These are phyloP conservation scores for Panopea generosa DNA, from an alignment of 2,888 invertebrate species.

Conservation along the genomic window DNA sequence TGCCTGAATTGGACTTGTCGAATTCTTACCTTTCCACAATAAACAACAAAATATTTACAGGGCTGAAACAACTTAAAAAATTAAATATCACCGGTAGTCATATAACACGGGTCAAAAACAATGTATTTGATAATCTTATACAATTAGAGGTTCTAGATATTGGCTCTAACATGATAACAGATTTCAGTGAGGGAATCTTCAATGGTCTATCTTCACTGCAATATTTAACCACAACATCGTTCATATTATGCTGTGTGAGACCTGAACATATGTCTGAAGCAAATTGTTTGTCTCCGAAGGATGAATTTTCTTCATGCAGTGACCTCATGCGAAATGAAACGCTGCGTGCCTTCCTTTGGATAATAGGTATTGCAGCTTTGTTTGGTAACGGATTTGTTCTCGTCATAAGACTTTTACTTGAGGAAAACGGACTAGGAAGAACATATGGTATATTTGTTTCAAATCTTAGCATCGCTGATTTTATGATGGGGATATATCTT, in stretches of 20 bases:
- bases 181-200: slow-evolving; percentile 48
- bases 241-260: slow-evolving; percentile 50
- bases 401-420: slow-evolving; percentile 53
- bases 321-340: slow-evolving; percentile 63
- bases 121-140: slow-evolving; percentile 25
- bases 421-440: slow-evolving; percentile 57
- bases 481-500: slow-evolving; percentile 70
- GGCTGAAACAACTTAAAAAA: slow-evolving; percentile 23
- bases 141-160: slow-evolving; percentile 31
- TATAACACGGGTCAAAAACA: slow-evolving; percentile 17
- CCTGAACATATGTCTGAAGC: slow-evolving; percentile 34
- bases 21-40: background rate
- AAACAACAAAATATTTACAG: slow-evolving; percentile 7
- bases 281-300: slow-evolving; percentile 58
- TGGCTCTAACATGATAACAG: slow-evolving; percentile 33
- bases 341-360: slow-evolving; percentile 60
- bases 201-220: slow-evolving; percentile 22
- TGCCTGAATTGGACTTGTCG: slow-evolving; percentile 16
- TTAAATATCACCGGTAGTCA: slow-evolving; percentile 34
- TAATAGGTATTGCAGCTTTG: slow-evolving; percentile 58
- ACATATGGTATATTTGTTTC: slow-evolving; percentile 61
- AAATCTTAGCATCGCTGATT: slow-evolving; percentile 65
- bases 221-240: slow-evolving; percentile 39
- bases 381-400: slow-evolving; percentile 61
- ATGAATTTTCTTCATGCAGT: slow-evolving; percentile 70